Conservation (phyloP, 2,113 vertebrate genomes). For the Muntiacus muntjak region DNA sequence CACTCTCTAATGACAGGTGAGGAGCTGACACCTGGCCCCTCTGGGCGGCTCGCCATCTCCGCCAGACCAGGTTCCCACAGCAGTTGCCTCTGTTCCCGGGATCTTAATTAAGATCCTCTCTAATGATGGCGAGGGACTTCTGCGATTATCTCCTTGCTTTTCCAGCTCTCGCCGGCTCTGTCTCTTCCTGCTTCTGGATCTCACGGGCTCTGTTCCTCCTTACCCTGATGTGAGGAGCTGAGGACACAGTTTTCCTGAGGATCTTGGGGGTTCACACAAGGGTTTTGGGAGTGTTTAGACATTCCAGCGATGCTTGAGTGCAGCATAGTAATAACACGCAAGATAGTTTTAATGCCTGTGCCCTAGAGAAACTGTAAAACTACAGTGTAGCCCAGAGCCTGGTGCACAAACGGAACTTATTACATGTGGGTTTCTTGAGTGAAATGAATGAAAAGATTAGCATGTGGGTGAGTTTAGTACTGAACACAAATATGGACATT, state of each 20-base stretch:
- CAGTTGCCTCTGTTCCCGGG: slow-evolving; percentile 58
- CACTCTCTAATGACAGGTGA: slow-evolving; percentile 74
- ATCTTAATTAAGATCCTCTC: slow-evolving; percentile 73
- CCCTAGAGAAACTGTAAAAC: neutral
- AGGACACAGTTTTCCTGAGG: neutral
- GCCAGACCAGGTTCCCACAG: slow-evolving; percentile 70
- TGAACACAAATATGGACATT: neutral
- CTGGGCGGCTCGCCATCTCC: slow-evolving; percentile 55
- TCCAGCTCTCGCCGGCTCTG: slow-evolving; percentile 51
- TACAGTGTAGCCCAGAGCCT: neutral
- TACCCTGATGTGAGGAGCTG: neutral
- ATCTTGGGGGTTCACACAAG: neutral
- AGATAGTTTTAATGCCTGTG: neutral
- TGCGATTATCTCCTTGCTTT: slow-evolving; percentile 60
- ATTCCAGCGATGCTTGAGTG: neutral
- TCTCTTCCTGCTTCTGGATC: slow-evolving; percentile 34
- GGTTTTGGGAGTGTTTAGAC: neutral
- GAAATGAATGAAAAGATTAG: neutral
- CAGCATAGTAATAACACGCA: neutral
- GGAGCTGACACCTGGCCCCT: slow-evolving; percentile 68
- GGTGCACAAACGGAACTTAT: neutral
- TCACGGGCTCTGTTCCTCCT: slow-evolving; percentile 29
- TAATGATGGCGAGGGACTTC: slow-evolving; percentile 70
- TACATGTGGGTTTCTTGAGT: neutral
- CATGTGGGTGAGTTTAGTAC: neutral